Conservation (phyloP, 2,888 invertebrate genomes). For the Dynastes maya region DNA sequence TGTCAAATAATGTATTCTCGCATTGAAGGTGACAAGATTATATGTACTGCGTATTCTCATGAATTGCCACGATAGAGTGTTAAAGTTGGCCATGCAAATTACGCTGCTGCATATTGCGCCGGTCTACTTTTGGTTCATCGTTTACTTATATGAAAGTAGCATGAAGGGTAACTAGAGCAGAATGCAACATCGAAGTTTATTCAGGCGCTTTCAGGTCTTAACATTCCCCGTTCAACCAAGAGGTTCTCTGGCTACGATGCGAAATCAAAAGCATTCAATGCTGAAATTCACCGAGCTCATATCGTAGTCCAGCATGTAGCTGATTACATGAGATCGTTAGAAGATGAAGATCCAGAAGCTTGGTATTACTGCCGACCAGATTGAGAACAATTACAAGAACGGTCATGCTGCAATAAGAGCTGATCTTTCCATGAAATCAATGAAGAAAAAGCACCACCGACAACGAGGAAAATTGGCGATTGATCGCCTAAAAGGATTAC, state of each 20-base stretch:
- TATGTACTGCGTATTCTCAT: conserved; percentile 97
- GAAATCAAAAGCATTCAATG: conserved; percentile 95
- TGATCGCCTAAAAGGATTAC: too few species aligned
- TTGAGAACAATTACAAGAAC: conserved; percentile 95
- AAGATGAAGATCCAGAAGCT: conserved; percentile 97
- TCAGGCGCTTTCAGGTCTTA: conserved; percentile 98
- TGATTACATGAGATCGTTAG: conserved; percentile 94
- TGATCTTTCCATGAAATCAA: conserved; percentile 79
- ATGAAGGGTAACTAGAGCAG: conserved; percentile 91
- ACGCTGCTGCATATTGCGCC: conserved; percentile 99
- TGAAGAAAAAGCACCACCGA: conserved; percentile 72
- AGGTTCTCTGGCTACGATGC: conserved; percentile 98
- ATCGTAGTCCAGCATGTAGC: conserved; percentile 98
- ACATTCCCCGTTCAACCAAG: conserved; percentile 98
- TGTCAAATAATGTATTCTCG: conserved; percentile 98
- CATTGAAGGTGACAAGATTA: conserved; percentile 98
- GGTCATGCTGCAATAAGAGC: conserved; percentile 94
- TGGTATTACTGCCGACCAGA: conserved; percentile 93
- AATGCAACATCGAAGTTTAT: conserved; percentile 95
- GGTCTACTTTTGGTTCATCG: conserved; percentile 95
- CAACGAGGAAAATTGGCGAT: conserved; percentile 58
- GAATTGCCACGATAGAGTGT: conserved; percentile 97
- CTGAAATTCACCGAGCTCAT: conserved; percentile 96
- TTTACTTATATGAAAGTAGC: conserved; percentile 93
- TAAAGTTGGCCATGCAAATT: conserved; percentile 99